Base-by-base conservation (phyloP, 2,888 invertebrate species). In the Lomographa bimaculata region DNA sequence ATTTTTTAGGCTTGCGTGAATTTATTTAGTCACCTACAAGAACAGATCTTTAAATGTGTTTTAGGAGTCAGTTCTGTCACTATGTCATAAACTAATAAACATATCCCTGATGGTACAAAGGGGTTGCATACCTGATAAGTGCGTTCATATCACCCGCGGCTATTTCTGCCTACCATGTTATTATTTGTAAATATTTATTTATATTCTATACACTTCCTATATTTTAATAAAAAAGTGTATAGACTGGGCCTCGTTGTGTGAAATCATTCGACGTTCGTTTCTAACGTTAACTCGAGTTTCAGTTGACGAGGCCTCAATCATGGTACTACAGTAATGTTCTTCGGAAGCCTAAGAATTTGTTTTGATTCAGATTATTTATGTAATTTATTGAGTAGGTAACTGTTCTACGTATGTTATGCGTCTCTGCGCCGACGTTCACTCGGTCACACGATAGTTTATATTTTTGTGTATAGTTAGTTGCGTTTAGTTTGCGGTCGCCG, bases 311-410 rank as follows among this genome's bases (percentile, higher is more conserved):
- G 57, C 54, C 57, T 57, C 49, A 50, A 51, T 39, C 50, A 64
- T 57, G 68, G 67, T 67, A 67, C 64, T 69, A 66, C 60, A 45
- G 64, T 64, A 67, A 72, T 72, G 73, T 80, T 74, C 73, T 72
- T 76, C 74, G 75, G 67, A 86, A 80, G 84, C 86, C 85, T 86
- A 85, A 86, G 86, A 86, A 80, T 85, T 81, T 89, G 81, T 57
- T 70, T 86, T 79, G 76, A 82, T 83, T 84, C 83, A 86, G 81
- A 87, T 86, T 78, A 84, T 87, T 87, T 89, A 89, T 86, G 78
- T 87, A 85, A 86, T 76, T 86, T 86, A 86, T 85, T 86, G 76
- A 73, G 70, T 87, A 85, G 81, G 80, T 84, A 79, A 77, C 76
- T 66, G 68, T 73, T 72, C 73, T 75, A 60, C 67, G 67, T 71